Evolutionary conservation across 2,888 invertebrate species (phyloP), one percentile per base, ranked within the genome.

Genomic region (Dendrolimus pini): DNA sequence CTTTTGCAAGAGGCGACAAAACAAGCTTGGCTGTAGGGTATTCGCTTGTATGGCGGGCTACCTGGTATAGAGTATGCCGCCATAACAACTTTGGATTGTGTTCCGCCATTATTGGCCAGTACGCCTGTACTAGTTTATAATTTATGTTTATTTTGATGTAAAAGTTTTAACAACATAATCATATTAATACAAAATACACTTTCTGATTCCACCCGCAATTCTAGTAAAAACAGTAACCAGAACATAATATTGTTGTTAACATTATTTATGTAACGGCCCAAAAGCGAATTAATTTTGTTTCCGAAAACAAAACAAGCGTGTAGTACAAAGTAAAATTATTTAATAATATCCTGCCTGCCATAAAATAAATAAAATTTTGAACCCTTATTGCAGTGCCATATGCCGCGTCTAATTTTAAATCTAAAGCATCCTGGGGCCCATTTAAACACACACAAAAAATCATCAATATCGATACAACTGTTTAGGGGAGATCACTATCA

Each of bases 241-340:
- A 52, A 52, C 0, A 7, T 57, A 57, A 54, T 59, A 55, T 54
- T 41, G 59, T 60, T 60, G 63, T 67, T 63, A 64, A 65, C 61
- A 68, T 75, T 71, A 70, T 75, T 73, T 70, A 72, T 70, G 72
- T 62, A 65, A 61, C 65, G 61, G 63, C 62, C 73, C 69, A 69
- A 75, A 70, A 75, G 69, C 69, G 67, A 75, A 75, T 75, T 75
- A 72, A 75, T 75, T 73, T 71, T 61, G 66, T 64, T 63, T 65
- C 56, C 59, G 57, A 18, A 61, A 60, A 62, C 59, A 63, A 60
- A 55, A 54, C 52, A 47, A 64, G 61, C 14, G 1, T 9, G 54
- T 61, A 55, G 30, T 14, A 58, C 12, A 41, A 54, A 8, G 12
- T 41, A 1, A 1, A 57, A 54, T 56, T 58, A 41, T 47, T 41